These are phyloP conservation scores for Rynchops niger DNA, from an alignment of 2,113 vertebrate species.

Conservation along the genomic window DNA sequence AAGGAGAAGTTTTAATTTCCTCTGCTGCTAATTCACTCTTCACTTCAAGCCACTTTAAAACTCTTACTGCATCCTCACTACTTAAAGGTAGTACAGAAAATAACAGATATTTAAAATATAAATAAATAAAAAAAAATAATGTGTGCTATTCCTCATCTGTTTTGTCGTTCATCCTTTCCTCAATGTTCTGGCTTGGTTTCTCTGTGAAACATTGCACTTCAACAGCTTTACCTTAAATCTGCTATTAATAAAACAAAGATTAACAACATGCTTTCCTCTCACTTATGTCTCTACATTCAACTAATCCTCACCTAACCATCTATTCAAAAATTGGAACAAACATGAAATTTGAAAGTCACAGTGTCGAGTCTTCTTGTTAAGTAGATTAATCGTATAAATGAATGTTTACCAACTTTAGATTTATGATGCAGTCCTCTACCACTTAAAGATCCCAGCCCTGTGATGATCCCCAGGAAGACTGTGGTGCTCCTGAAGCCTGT, in stretches of 20 bases:
- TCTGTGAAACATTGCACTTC: neutral
- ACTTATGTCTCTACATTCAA: neutral
- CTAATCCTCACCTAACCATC: neutral
- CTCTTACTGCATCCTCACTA: neutral
- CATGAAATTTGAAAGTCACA: neutral
- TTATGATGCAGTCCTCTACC: neutral
- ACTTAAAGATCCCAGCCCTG: neutral
- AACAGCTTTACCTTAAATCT: slow-evolving; percentile 17
- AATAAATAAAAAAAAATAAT: neutral
- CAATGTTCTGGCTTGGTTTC: neutral
- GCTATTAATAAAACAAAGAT: slow-evolving; percentile 5
- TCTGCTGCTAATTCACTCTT: neutral
- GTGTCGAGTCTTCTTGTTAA: neutral
- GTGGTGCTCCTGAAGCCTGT: neutral
- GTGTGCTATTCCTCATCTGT: neutral
- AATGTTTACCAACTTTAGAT: slow-evolving; percentile 3
- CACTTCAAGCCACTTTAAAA: neutral
- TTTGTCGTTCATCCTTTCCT: neutral
- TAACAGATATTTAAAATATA: neutral
- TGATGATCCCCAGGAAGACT: neutral
- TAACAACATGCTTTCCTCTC: neutral
- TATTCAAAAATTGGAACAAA: slow-evolving; percentile 3
- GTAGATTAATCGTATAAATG: neutral
- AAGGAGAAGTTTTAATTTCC: slow-evolving; percentile 10
- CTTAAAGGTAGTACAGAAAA: neutral